Evolutionary conservation across 2,888 invertebrate genomes (phyloP).

Genomic region (Luffia ferchaultella): DNA sequence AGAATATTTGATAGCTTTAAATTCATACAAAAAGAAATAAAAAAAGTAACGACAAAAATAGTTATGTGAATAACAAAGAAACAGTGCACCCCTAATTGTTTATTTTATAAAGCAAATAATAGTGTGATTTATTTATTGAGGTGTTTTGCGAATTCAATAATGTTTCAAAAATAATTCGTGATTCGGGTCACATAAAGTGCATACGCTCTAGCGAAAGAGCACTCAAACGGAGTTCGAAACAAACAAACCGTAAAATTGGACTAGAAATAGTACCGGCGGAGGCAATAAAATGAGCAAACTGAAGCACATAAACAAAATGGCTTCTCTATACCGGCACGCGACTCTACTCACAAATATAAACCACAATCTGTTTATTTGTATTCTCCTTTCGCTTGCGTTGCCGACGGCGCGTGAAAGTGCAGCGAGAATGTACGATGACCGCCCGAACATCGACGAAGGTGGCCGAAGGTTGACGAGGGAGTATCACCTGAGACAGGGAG

Average conservation of each 20-base stretch:
- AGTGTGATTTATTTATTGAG: too few species aligned
- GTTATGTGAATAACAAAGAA: too few species aligned
- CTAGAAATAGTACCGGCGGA: conserved; percentile 1
- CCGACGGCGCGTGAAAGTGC: conserved; percentile 14
- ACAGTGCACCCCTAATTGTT: too few species aligned
- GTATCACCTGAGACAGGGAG: conserved; percentile 72
- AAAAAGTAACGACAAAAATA: too few species aligned
- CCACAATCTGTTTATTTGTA: conserved; percentile 59
- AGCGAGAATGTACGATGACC: conserved; percentile 47
- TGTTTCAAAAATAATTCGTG: too few species aligned
- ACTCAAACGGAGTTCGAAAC: not conserved
- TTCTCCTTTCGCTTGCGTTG: conserved; percentile 45
- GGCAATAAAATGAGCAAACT: conserved; percentile 12
- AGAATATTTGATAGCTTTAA: too few species aligned
- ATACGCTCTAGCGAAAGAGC: not conserved
- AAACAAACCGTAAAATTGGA: conserved; percentile 34
- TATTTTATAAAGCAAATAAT: too few species aligned
- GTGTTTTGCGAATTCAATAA: too few species aligned
- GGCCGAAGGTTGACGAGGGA: conserved; percentile 62
- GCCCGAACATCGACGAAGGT: conserved; percentile 39
- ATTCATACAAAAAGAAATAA: too few species aligned
- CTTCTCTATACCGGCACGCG: conserved; percentile 45
- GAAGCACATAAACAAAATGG: conserved; percentile 54
- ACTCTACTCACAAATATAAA: conserved; percentile 39
- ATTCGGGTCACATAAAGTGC: not conserved